Percentiles rank a stretch among this genome's conserved stretches.
phyloP scores from a whole-genome alignment of 2,888 invertebrate genomes.

The Eilema sororculum region DNA sequence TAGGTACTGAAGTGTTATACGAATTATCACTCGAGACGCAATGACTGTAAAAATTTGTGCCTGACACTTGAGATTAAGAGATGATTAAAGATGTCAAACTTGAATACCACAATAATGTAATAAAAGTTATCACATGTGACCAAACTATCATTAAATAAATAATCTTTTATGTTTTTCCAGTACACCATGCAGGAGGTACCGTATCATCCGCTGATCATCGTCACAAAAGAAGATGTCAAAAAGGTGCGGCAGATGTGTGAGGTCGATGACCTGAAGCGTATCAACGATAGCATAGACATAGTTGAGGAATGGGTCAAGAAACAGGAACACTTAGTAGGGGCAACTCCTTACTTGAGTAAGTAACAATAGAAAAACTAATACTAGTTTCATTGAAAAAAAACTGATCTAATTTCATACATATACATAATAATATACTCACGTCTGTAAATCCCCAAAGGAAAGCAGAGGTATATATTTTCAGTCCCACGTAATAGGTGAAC shows the following conservation, averaged over 20 bases:
- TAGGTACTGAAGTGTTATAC: too few species aligned
- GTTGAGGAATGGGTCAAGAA: slow-evolving; percentile 73
- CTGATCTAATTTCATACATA: too few species aligned
- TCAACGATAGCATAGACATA: slow-evolving; percentile 63
- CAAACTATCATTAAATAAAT: not conserved
- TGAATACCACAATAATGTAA: not conserved
- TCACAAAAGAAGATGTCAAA: slow-evolving; percentile 64
- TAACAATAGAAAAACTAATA: slow-evolving; percentile 7
- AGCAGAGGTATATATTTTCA: too few species aligned
- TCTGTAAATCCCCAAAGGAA: too few species aligned
- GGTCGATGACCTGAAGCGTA: slow-evolving; percentile 60
- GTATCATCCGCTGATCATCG: slow-evolving; percentile 63
- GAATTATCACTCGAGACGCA: too few species aligned
- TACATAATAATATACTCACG: too few species aligned
- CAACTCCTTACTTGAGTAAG: slow-evolving; percentile 67
- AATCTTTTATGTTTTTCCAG: slow-evolving; percentile 20
- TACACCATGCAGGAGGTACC: slow-evolving; percentile 65
- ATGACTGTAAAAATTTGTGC: too few species aligned
- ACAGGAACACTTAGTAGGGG: slow-evolving; percentile 70
- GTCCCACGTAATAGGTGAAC: too few species aligned
- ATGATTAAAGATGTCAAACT: too few species aligned
- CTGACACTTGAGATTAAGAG: too few species aligned
- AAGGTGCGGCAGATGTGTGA: slow-evolving; percentile 63
- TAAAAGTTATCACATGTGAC: not conserved
- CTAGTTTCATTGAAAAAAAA: not conserved